These are phyloP conservation scores for Tupaia tana DNA, from an alignment of 2,113 vertebrate species.

Conservation along the genomic window DNA sequence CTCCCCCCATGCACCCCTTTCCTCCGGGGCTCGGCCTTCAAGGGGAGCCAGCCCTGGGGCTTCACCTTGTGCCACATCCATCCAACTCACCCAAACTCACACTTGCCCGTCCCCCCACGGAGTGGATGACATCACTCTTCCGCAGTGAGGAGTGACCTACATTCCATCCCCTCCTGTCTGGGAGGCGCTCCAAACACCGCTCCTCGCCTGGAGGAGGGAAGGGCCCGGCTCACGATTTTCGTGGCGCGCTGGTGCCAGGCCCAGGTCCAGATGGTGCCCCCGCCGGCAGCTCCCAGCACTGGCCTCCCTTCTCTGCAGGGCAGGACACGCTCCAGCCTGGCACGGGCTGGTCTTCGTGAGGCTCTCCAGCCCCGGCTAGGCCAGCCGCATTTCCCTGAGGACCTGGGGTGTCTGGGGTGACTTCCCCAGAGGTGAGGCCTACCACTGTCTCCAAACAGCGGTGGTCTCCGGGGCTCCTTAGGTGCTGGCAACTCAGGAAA, in stretches of 20 bases:
- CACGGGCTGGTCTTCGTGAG: neutral
- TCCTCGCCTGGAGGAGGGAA: conserved; percentile 55
- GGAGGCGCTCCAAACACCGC: conserved; percentile 69
- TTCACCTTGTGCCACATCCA: neutral
- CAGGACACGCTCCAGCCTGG: conserved; percentile 34
- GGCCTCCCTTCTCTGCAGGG: neutral
- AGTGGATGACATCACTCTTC: conserved; percentile 63
- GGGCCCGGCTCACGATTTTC: conserved; percentile 70
- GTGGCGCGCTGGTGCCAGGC: conserved; percentile 13
- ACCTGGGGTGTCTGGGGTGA: conserved; percentile 71
- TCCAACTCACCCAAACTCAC: neutral
- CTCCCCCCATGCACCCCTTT: accelerated
- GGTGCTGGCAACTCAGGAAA: conserved; percentile 71
- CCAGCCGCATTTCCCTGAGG: conserved; percentile 61
- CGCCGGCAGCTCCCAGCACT: neutral
- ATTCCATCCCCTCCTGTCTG: conserved; percentile 59
- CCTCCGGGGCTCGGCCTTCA: neutral
- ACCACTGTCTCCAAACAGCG: conserved; percentile 71
- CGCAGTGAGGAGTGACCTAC: conserved; percentile 74
- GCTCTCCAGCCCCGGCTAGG: neutral
- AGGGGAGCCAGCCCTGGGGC: neutral
- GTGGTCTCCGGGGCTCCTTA: conserved; percentile 78
- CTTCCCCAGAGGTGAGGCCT: conserved; percentile 75
- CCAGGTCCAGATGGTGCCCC: conserved; percentile 62
- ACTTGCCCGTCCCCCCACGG: neutral